Evolutionary conservation across 2,888 invertebrate species (phyloP).

Genomic region (Coenonympha arcania): DNA sequence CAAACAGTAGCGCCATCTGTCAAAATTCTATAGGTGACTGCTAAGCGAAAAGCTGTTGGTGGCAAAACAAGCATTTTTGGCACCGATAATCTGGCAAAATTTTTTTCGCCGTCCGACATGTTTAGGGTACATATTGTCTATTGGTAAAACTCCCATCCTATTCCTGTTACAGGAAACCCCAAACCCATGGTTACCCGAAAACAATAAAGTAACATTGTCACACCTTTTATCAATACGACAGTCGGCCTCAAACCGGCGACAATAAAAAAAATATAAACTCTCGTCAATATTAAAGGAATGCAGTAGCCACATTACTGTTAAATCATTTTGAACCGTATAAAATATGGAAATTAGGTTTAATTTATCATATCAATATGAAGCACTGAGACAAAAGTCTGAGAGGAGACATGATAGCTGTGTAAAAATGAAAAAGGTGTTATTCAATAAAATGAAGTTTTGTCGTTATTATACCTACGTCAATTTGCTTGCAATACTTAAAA

Average conservation of each 20-base stretch:
- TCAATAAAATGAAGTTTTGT: no score
- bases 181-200: constrained; percentile 22
- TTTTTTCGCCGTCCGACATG: no score
- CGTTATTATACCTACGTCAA: no score
- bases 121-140: no score
- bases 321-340: constrained; percentile 3
- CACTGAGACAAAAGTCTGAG: neutral
- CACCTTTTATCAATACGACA: constrained; percentile 31
- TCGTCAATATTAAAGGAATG: constrained; percentile 10
- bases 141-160: no score
- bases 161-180: neutral
- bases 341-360: neutral
- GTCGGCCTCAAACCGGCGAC: constrained; percentile 29
- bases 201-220: constrained; percentile 21
- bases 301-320: neutral
- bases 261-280: constrained; percentile 31
- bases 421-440: neutral
- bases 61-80: no score
- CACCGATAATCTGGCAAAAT: no score
- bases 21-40: no score
- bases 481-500: no score
- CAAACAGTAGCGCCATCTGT: no score
- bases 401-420: neutral
- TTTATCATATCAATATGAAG: neutral
- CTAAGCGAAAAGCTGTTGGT: no score